Evolutionary conservation across 2,113 vertebrate species (phyloP), one percentile per base, ranked within the genome.

Genomic region (Stegastes partitus): DNA sequence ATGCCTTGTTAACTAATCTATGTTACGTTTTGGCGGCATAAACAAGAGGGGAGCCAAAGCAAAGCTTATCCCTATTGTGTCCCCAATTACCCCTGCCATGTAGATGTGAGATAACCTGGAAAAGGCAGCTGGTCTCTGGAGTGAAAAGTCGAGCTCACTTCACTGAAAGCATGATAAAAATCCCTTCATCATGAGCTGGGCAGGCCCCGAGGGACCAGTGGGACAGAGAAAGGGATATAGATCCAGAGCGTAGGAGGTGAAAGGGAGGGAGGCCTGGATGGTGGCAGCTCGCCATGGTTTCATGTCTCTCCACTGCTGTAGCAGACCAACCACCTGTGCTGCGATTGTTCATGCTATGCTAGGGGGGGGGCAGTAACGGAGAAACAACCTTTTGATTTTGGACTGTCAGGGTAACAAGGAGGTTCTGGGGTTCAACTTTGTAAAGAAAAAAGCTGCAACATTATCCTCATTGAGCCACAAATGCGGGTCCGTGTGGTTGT

Each of bases 301-400:
- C 73, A 65, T 72, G 77, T 82, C 82, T 84, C 73, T 26, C 25
- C n/a, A 10, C 68, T 58, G 68, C 53, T 63, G 66, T 49, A 8
- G 67, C 75, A 74, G 72, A 68, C 61, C 31, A 57, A 59, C 72
- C 81, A 87, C 91, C 86, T 90, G 84, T 69, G 77, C 53, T 64
- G 26, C 12, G 69, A 78, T 77, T 77, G 73, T 69, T 84, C 69
- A 64, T 31, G 64, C 50, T 50, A 39, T 54, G 78, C 61, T 21
- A 28, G 44, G 7, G 23, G 19, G 54, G 23, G 51, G 61, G 44
- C 9, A 23, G 49, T n/a, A 28, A 26, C n/a, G 18, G 37, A 37
- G 1, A 34, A 15, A 39, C 26, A 12, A 14, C 15, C 12, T 21
- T 14, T 37, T 2, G 3, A 6, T 68, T 72, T 72, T 47, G 61